Percentiles rank a stretch among this genome's conserved stretches.
Evolutionary conservation across 2,888 invertebrate genomes (phyloP).

Genomic region (Agrilus biguttatus): DNA sequence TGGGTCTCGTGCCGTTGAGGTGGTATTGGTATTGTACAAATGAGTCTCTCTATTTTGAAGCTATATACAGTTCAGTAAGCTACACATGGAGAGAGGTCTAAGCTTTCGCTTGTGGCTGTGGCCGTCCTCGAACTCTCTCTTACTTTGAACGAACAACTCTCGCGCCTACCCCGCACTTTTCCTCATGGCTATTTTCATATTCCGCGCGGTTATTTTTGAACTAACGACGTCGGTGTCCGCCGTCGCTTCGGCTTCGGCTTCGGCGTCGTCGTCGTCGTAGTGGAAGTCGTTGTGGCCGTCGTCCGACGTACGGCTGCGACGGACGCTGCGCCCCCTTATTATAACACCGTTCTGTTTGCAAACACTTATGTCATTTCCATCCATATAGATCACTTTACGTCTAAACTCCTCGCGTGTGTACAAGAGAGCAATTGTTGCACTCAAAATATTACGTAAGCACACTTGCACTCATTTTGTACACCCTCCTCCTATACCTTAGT

Average conservation of each 20-base stretch:
- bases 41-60: too few species aligned
- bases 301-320: not conserved
- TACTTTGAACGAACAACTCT: conserved; percentile 9
- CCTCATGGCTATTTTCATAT: conserved; percentile 5
- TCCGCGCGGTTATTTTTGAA: conserved; percentile 4
- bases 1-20: conserved; percentile 13
- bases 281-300: not conserved
- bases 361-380: not conserved
- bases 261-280: not conserved
- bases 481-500: too few species aligned
- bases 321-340: not conserved
- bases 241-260: not conserved
- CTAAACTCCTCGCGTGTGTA: too few species aligned
- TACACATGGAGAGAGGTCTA: too few species aligned
- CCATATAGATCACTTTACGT: too few species aligned
- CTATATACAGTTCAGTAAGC: too few species aligned
- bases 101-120: conserved; percentile 11
- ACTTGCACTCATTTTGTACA: too few species aligned
- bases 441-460: too few species aligned
- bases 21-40: too few species aligned
- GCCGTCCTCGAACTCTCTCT: conserved; percentile 16
- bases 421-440: too few species aligned
- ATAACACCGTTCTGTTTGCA: too few species aligned
- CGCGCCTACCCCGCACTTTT: conserved; percentile 9
- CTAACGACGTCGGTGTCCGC: conserved; percentile 1